phyloP scores from a whole-genome alignment of 2,888 invertebrate genomes.

The Macrosiphum euphorbiae region DNA sequence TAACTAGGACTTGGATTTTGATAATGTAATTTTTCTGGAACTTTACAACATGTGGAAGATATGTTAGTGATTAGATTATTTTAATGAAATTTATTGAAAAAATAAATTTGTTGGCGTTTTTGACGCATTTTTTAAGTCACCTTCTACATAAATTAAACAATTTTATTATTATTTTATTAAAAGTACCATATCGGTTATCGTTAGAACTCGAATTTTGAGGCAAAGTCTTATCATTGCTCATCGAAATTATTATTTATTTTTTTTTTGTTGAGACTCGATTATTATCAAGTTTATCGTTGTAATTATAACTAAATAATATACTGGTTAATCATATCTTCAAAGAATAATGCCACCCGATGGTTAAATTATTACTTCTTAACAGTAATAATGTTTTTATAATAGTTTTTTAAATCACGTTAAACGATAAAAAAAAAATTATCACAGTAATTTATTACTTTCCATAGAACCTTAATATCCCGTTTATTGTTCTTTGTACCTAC shows the following conservation, averaged over 20 bases:
- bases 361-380: neutral
- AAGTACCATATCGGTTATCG: neutral
- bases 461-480: neutral
- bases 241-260: neutral
- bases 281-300: neutral
- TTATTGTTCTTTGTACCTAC: neutral
- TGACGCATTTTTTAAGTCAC: neutral
- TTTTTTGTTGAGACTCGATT: neutral
- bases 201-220: neutral
- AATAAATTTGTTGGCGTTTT: neutral
- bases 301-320: neutral
- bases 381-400: neutral
- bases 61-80: neutral
- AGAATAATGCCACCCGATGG: neutral
- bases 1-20: neutral
- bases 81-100: neutral
- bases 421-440: neutral
- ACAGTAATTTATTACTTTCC: neutral
- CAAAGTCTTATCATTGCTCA: neutral
- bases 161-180: neutral
- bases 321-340: neutral
- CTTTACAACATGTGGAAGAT: neutral
- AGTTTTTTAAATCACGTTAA: neutral
- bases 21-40: neutral
- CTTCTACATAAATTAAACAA: no score